Base-by-base conservation (phyloP, 2,113 vertebrate species). In the Erpornis zantholeuca region DNA sequence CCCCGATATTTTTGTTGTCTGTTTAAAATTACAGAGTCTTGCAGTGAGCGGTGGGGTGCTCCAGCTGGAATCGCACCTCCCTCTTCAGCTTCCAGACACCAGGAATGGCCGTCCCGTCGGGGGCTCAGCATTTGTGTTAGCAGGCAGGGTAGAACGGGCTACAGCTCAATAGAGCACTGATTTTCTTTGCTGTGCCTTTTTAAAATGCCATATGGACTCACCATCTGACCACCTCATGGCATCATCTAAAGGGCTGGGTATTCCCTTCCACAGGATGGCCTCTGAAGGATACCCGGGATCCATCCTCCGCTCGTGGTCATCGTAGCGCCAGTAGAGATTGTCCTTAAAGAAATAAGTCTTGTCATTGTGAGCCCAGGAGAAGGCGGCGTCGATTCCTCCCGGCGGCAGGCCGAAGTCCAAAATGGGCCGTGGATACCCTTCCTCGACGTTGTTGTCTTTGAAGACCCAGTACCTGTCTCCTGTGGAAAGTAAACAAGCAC, bases 301-400 rank as follows among this genome's bases (percentile, higher is more conserved):
- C 99, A 99, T 99, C 33, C 97, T 98, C 38, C 98, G 97, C 77
- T 98, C 95, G 4, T 98, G 99, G 96, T 99, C 99, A 1, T 99
- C 98, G 0, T 99, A 99, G 90, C 99, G 97, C 99, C 99, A 99
- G 98, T 98, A 99, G 50, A 97, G 98, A 91, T 96, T 98, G 96
- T 98, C 99, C 97, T 99, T 99, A 98, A 99, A 99, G 98, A 99
- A 99, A 94, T 99, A 99, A 64, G 99, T 99, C 98, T 99, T 99
- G 93, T 99, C 99, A 70, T 98, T 99, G 98, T 99, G 99, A 12
- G 98, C 97, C 99, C 99, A 99, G 96, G 99, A 98, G 63, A 99
- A 99, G 25, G 98, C 99, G 0, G 99, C 99, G 0, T 99, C 99
- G 11, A 99, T 96, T 21, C 98, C 98, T 49, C 99, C 99, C 7